A percentile compares a stretch with the other conserved stretches of the same genome.
Conservation (phyloP, 1,140 invertebrate genomes). For the Achroia grisella region DNA sequence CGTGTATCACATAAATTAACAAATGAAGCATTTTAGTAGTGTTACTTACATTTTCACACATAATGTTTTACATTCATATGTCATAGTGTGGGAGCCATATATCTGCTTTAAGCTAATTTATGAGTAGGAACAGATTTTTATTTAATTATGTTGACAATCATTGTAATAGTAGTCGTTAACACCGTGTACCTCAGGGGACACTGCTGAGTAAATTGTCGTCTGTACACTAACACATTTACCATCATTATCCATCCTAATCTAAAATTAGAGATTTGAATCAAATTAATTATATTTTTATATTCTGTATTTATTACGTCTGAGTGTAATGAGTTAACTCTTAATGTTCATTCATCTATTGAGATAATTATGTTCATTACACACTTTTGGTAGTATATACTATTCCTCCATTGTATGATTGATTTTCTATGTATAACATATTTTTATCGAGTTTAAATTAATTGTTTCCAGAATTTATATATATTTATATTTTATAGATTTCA, state of each 20-base stretch:
- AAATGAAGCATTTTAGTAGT: no score
- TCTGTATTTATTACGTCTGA: neutral
- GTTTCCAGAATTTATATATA: no score
- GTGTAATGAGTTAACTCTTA: neutral
- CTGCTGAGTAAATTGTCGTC: constrained; percentile 73
- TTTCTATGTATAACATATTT: constrained; percentile 79
- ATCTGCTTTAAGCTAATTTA: constrained; percentile 32
- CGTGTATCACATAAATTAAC: no score
- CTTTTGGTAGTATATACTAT: neutral
- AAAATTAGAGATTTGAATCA: no score
- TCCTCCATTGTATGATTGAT: no score
- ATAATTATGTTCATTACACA: neutral
- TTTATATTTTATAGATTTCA: constrained; percentile 83
- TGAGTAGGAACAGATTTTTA: no score
- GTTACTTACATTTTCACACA: constrained; percentile 50
- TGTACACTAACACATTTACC: constrained; percentile 71
- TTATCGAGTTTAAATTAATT: constrained; percentile 81
- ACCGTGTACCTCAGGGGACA: constrained; percentile 69
- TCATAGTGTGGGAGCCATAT: constrained; percentile 59
- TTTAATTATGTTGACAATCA: constrained; percentile 69
- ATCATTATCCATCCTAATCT: neutral
- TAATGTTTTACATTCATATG: constrained; percentile 49
- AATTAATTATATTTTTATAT: neutral
- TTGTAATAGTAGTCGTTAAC: constrained; percentile 75
- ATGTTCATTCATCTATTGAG: neutral